phyloP scores from a whole-genome alignment of 2,797 vertebrate genomes.

The Anomalospiza imberbis region DNA sequence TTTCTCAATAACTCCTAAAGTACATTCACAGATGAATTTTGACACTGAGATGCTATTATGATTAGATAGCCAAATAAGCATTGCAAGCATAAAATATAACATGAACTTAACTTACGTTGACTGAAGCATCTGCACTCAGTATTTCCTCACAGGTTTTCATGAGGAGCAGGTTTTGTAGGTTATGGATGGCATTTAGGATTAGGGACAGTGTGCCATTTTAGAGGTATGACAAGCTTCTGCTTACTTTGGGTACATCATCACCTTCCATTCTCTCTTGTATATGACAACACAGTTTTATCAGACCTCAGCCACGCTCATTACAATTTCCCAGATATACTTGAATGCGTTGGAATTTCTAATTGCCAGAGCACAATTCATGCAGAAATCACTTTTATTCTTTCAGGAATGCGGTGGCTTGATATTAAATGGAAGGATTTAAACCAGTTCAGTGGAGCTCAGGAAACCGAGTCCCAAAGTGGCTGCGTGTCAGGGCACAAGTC shows the following conservation, averaged over 20 bases:
- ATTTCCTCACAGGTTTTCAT: not conserved
- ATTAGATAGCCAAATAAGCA: not conserved
- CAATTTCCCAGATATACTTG: accelerated
- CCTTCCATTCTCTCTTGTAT: not conserved
- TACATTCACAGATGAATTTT: not conserved
- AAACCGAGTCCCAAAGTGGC: accelerated
- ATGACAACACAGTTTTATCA: not conserved
- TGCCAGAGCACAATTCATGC: not conserved
- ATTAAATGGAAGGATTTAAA: not conserved
- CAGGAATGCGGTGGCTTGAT: not conserved
- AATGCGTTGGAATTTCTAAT: too few species aligned
- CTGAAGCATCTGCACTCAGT: not conserved
- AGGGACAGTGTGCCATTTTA: not conserved
- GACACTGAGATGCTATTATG: not conserved
- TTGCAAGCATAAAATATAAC: not conserved
- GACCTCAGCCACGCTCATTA: not conserved
- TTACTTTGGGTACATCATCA: not conserved
- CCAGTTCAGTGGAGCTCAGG: not conserved
- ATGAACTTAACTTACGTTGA: not conserved
- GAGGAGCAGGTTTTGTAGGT: accelerated
- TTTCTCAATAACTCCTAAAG: not conserved
- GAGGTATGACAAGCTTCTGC: not conserved
- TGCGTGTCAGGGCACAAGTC: accelerated
- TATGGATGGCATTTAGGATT: accelerated
- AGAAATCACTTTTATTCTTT: not conserved